Evolutionary conservation across 1,140 invertebrate species (phyloP).

Genomic region (Cotesia vestalis): DNA sequence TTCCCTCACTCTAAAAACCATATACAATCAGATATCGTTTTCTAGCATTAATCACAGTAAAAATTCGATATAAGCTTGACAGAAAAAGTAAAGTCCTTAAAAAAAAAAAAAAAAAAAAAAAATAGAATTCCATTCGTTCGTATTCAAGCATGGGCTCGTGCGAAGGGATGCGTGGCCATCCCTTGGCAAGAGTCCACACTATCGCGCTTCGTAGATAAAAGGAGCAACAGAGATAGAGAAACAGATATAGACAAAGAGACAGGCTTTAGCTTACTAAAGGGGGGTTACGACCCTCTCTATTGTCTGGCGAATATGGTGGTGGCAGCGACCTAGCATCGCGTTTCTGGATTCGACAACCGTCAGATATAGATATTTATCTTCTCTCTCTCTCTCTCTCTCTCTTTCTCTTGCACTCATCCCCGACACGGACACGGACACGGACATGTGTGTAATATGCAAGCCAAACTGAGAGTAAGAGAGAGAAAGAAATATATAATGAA

Average conservation of each 20-base stretch:
- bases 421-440: not conserved
- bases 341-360: slow-evolving; percentile 14
- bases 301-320: slow-evolving; percentile 24
- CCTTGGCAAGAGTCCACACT: slow-evolving; percentile 32
- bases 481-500: not conserved
- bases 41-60: too few relatives aligned
- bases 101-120: not conserved
- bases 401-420: not conserved
- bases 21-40: too few relatives aligned
- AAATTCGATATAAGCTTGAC: not conserved
- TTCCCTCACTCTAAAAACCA: too few relatives aligned
- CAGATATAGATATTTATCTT: slow-evolving; percentile 21
- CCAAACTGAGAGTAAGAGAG: not conserved
- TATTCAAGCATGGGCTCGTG: slow-evolving; percentile 8
- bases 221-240: not conserved
- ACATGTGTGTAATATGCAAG: not conserved
- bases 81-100: not conserved
- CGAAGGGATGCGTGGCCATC: slow-evolving; percentile 17
- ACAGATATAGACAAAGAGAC: slow-evolving; percentile 16
- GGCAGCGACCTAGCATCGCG: slow-evolving; percentile 23
- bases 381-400: slow-evolving; percentile 3
- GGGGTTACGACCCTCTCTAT: slow-evolving; percentile 30
- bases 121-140: not conserved
- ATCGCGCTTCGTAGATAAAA: not conserved
- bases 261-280: slow-evolving; percentile 10